Evolutionary conservation across 2,888 invertebrate genomes (phyloP), one percentile per base, ranked within the genome.

Genomic region (Philonicus albiceps): DNA sequence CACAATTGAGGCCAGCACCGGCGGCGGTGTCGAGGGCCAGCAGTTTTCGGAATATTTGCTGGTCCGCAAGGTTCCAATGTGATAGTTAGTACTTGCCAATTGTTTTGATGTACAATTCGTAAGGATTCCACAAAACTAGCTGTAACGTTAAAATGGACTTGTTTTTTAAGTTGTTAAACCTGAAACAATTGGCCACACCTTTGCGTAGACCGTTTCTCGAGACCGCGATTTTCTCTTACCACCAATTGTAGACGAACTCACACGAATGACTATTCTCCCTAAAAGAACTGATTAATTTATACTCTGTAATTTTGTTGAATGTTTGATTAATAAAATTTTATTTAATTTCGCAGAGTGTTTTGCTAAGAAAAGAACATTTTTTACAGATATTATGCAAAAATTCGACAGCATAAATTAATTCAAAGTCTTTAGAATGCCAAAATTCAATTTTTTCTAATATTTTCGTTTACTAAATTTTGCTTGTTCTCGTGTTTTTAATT

Each of bases 1-100:
- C 92, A 94, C 94, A 89, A 94, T 97, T 87, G 95, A 95, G 81
- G 97, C 97, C 34, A 96, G 97, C 90, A 96, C 96, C 89, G 97
- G 97, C 0, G 97, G 97, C 27, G 97, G 97, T 3, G 97, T 97
- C 53, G 97, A 97, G 91, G 96, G 97, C 5, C 97, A 97, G 91
- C 97, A 97, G 92, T 97, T 97, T 93, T 96, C 96, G 90, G 97
- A 97, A 93, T 97, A 97, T 93, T 93, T 97, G 90, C 96, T 97
- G 91, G 95, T 96, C 88, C 93, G 96, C 89, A 92, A 92, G 89
- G 91, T 92, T 90, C 92, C 91, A 90, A 91, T 92, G 92, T 92
- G 92, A 92, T 92, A 92, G 91, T 90, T 90, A 88, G 81, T 84
- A 43, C 64, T 85, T 55, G n/a, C 31, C n/a, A 84, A 85, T 64